Evolutionary conservation across 2,888 invertebrate species (phyloP).

Genomic region (Exephanes ischioxanthus): DNA sequence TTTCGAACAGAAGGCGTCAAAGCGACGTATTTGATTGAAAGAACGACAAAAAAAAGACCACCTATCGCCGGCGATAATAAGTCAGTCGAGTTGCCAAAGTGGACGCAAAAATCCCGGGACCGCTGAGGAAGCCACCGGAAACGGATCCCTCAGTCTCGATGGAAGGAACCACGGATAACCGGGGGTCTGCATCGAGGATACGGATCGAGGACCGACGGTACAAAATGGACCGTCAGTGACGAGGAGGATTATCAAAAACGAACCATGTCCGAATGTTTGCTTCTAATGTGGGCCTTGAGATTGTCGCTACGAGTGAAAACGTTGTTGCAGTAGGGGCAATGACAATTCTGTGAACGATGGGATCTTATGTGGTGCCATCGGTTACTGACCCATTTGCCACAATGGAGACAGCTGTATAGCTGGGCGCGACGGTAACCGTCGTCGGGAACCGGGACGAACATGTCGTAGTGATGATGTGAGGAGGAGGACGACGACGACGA

Average conservation of each 20-base stretch:
- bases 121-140: too few species aligned
- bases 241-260: conserved; percentile 21
- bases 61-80: too few species aligned
- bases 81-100: too few species aligned
- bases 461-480: conserved; percentile 74
- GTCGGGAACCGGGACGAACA: conserved; percentile 78
- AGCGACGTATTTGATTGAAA: too few species aligned
- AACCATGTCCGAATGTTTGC: conserved; percentile 86
- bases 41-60: too few species aligned
- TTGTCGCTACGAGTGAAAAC: conserved; percentile 89
- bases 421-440: conserved; percentile 76
- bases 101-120: too few species aligned
- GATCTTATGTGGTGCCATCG: conserved; percentile 90
- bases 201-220: too few species aligned
- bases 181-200: too few species aligned
- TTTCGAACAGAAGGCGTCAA: too few species aligned
- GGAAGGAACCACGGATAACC: too few species aligned
- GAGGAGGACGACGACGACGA: not conserved
- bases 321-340: conserved; percentile 88
- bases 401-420: conserved; percentile 88
- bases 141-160: too few species aligned
- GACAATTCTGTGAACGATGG: conserved; percentile 88
- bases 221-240: conserved; percentile 33
- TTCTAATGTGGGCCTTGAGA: conserved; percentile 89
- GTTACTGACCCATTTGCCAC: conserved; percentile 89